Percentiles rank a stretch among this genome's conserved stretches.
Conservation (phyloP, 2,113 vertebrate genomes). For the Mesembrinibis cayennensis region DNA sequence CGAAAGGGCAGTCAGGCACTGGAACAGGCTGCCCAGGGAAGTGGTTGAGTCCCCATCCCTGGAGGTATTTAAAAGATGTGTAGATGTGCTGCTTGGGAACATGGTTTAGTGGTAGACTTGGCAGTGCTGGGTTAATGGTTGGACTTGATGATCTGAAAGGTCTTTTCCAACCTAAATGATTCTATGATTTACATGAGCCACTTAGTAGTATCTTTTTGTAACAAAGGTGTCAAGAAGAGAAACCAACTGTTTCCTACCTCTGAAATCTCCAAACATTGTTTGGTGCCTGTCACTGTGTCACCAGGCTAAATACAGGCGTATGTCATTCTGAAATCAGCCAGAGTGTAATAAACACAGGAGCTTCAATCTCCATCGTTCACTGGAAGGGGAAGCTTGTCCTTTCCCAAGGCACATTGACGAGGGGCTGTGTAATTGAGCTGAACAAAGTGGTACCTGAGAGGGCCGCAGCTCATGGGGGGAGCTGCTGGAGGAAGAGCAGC, state of each 20-base stretch:
- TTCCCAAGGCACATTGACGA: neutral
- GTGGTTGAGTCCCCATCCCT: too few relatives aligned
- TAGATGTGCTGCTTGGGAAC: too few relatives aligned
- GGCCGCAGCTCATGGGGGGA: accelerated
- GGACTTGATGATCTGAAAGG: too few relatives aligned
- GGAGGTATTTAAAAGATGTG: too few relatives aligned
- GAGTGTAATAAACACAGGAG: neutral
- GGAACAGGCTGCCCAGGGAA: too few relatives aligned
- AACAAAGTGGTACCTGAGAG: neutral
- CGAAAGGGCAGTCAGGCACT: too few relatives aligned
- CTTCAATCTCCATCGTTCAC: neutral
- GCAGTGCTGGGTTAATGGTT: too few relatives aligned
- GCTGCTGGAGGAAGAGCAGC: neutral
- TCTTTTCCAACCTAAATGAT: too few relatives aligned
- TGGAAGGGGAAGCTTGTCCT: neutral
- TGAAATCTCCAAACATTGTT: neutral
- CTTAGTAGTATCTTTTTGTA: neutral
- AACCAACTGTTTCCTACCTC: neutral
- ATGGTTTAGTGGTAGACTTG: too few relatives aligned
- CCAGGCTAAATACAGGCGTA: neutral
- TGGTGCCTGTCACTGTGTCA: neutral
- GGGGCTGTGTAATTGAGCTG: neutral
- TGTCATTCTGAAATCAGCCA: neutral
- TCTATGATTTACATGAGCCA: neutral
- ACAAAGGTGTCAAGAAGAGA: neutral